phyloP scores from a whole-genome alignment of 1,140 invertebrate genomes.

The Tetranychus cinnabarinus region DNA sequence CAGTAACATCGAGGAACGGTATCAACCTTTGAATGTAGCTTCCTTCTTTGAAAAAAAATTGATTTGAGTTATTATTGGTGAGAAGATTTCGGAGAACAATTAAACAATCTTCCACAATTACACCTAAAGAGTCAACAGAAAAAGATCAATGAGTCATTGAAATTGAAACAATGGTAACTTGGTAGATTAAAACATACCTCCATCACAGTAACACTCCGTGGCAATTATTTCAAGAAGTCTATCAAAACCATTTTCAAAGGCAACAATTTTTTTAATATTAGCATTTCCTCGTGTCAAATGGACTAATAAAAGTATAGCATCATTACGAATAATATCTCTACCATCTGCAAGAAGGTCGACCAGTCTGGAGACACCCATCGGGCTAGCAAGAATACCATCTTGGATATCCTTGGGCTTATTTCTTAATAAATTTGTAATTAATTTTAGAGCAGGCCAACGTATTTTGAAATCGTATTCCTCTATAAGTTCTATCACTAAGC shows the following conservation, averaged over 20 bases:
- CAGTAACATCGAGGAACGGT: conserved; percentile 53
- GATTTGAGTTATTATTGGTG: conserved; percentile 86
- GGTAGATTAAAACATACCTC: conserved; percentile 26
- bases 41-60: conserved; percentile 95
- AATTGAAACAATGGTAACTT: background rate
- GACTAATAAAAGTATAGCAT: conserved; percentile 72
- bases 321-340: conserved; percentile 87
- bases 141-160: conserved; percentile 18
- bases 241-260: conserved; percentile 97
- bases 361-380: conserved; percentile 89
- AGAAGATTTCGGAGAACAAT: conserved; percentile 81
- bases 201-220: conserved; percentile 77
- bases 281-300: conserved; percentile 84
- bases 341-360: conserved; percentile 85
- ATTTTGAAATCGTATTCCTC: conserved; percentile 84
- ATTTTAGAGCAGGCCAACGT: conserved; percentile 56
- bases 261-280: conserved; percentile 97
- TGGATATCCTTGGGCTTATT: conserved; percentile 72
- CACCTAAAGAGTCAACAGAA: conserved; percentile 18
- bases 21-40: conserved; percentile 61
- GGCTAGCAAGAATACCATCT: conserved; percentile 75
- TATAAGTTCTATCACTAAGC: conserved; percentile 56
- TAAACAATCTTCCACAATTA: conserved; percentile 93
- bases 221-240: conserved; percentile 73
- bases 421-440: conserved; percentile 52